A percentile compares a stretch with the other conserved stretches of the same genome.
Evolutionary conservation across 2,888 invertebrate species (phyloP).

Genomic region (Atrina japonica): DNA sequence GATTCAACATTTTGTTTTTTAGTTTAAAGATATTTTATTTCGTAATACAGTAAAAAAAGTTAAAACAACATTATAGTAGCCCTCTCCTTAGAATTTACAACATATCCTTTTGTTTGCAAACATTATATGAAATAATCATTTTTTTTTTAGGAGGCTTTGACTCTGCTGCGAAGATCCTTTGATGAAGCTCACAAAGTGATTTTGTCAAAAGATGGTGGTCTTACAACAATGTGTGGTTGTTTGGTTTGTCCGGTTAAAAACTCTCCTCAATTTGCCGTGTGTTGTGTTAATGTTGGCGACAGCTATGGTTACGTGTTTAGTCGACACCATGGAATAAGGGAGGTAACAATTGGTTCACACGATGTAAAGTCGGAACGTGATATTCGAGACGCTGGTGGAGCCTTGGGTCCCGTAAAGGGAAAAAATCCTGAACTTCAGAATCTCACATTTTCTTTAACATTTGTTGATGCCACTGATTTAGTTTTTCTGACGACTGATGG

Average conservation of each 20-base stretch:
- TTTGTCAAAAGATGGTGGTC: constrained; percentile 86
- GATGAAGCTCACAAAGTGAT: constrained; percentile 93
- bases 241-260: constrained; percentile 84
- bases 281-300: constrained; percentile 94
- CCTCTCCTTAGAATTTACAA: too few relatives aligned
- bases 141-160: constrained; percentile 86
- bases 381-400: constrained; percentile 93
- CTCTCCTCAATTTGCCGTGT: constrained; percentile 84
- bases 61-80: too few relatives aligned
- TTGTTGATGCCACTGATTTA: constrained; percentile 89
- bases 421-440: constrained; percentile 91
- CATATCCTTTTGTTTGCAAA: not conserved
- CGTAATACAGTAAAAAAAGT: too few relatives aligned
- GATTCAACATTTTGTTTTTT: too few relatives aligned
- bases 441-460: constrained; percentile 91
- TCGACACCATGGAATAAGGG: constrained; percentile 88
- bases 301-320: constrained; percentile 92
- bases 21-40: too few relatives aligned
- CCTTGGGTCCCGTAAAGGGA: constrained; percentile 93
- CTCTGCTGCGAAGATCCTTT: constrained; percentile 88
- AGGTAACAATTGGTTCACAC: constrained; percentile 90
- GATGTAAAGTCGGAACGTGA: constrained; percentile 91
- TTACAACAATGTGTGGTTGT: constrained; percentile 92
- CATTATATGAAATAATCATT: not conserved
- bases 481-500: constrained; percentile 95